Conservation (phyloP, 1,140 invertebrate genomes). For the Druon quercuslanigerum region DNA sequence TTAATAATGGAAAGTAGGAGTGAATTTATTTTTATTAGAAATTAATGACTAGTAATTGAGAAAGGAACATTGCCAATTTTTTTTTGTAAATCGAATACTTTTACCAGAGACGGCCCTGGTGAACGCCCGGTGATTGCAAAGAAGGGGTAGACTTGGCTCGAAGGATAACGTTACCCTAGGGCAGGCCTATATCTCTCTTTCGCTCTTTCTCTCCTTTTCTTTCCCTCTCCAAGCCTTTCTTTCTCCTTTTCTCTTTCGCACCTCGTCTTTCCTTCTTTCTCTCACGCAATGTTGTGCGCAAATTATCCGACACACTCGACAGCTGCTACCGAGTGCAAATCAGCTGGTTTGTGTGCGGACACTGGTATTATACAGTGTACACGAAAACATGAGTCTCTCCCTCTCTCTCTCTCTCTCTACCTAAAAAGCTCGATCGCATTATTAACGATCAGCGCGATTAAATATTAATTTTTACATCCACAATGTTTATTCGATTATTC, state of each 20-base stretch:
- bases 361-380: background rate
- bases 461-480: background rate
- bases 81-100: constrained; percentile 13
- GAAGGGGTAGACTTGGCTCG: constrained; percentile 48
- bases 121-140: constrained; percentile 37
- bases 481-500: constrained; percentile 4
- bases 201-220: constrained; percentile 36
- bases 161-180: constrained; percentile 72
- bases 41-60: no score
- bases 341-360: constrained; percentile 41
- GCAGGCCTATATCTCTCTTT: constrained; percentile 64
- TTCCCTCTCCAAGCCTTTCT: constrained; percentile 37
- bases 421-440: background rate
- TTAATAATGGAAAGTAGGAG: no score
- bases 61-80: no score
- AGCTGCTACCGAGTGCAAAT: constrained; percentile 51
- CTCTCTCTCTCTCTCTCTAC: background rate
- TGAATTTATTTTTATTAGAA: no score
- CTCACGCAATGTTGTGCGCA: constrained; percentile 42
- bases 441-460: constrained; percentile 16
- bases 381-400: background rate
- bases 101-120: constrained; percentile 29
- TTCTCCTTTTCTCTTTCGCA: constrained; percentile 33
- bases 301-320: constrained; percentile 51
- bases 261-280: constrained; percentile 27